Evolutionary conservation across 1,140 invertebrate species (phyloP), one percentile per base, ranked within the genome.

Genomic region (Campoletis sonorensis): DNA sequence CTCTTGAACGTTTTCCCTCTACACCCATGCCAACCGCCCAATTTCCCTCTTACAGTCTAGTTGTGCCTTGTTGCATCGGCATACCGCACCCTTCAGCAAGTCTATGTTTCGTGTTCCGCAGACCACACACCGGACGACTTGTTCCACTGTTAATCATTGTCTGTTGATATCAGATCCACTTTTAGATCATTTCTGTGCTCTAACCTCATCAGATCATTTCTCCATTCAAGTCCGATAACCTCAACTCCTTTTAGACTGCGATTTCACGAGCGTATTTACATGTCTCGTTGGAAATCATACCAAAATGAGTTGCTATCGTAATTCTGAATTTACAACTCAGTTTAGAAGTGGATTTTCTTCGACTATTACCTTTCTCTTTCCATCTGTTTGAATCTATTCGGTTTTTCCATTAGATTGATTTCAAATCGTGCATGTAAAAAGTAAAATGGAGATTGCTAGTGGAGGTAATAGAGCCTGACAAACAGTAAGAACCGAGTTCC

Each of bases 401-500:
- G 1, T 45, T 54, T 8, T 54, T 21, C 10, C 51, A 54, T 54
- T 54, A 54, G 51, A 54, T 54, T 13, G 61, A 64, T 10, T 64
- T 54, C 1, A 23, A 26, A 64, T 21, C 61, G 61, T 26, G 61
- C n/a, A 26, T 45, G 40, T 26, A 7, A 64, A 13, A 64, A 23
- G 23, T 16, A 4, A 23, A 64, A 64, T 64, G 61, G 73, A 79
- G 79, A 79, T 81, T 75, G 76, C 79, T 81, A 75, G 81, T 83
- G 75, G 54, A 61, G 33, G 79, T 83, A 83, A 80, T 83, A 81
- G 82, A 81, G 73, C 79, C 79, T 81, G 82, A 83, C 82, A 58
- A 83, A 79, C 54, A 61, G 78, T 84, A 83, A 85, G 81, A 80
- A 79, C 81, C 80, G 71, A 78, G 79, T 84, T 87, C 86, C 85